Evolutionary conservation across 2,888 invertebrate species (phyloP).

Genomic region (Epistrophe eligans): DNA sequence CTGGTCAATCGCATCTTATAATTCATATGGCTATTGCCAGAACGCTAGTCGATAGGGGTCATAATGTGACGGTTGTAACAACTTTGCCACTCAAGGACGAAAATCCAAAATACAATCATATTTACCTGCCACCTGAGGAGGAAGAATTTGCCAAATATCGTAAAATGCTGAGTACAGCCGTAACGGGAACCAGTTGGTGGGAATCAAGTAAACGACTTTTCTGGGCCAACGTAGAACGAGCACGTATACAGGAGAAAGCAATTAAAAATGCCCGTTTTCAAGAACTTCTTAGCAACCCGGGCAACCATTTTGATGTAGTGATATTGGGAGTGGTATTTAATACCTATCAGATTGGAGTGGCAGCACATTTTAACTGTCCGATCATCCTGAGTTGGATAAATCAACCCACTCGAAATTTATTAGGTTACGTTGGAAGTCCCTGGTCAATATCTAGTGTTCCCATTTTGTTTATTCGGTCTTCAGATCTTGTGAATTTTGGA

Average conservation of each 20-base stretch:
- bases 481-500: slow-evolving; percentile 77
- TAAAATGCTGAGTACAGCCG: background rate
- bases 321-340: slow-evolving; percentile 75
- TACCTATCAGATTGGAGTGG: slow-evolving; percentile 76
- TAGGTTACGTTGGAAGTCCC: slow-evolving; percentile 51
- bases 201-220: slow-evolving; percentile 42
- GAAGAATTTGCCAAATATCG: slow-evolving; percentile 25
- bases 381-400: slow-evolving; percentile 65
- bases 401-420: background rate
- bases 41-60: slow-evolving; percentile 71
- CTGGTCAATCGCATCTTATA: slow-evolving; percentile 77
- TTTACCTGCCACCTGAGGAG: slow-evolving; percentile 63
- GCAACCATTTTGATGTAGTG: slow-evolving; percentile 76
- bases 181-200: slow-evolving; percentile 27
- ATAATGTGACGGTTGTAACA: slow-evolving; percentile 77
- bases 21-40: slow-evolving; percentile 67
- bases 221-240: slow-evolving; percentile 41
- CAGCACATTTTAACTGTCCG: slow-evolving; percentile 77
- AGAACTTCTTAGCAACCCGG: slow-evolving; percentile 59
- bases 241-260: slow-evolving; percentile 46
- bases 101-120: slow-evolving; percentile 79
- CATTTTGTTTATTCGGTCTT: background rate
- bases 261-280: slow-evolving; percentile 59
- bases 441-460: slow-evolving; percentile 45
- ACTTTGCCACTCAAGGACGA: slow-evolving; percentile 79